Conservation (phyloP, 2,113 vertebrate genomes). For the Oryzias javanicus region DNA sequence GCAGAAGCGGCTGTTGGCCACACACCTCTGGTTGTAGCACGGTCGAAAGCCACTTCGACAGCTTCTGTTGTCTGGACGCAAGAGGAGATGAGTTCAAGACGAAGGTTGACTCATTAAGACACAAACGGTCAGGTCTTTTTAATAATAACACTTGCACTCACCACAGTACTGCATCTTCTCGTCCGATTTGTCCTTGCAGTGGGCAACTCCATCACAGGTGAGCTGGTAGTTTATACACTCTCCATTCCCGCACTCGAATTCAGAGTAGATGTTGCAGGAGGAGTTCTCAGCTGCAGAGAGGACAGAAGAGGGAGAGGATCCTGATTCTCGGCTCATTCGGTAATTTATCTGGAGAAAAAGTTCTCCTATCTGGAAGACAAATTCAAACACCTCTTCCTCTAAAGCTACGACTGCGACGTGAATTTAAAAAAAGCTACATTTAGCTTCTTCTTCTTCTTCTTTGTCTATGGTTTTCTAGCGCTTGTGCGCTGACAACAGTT, state of each 20-base stretch:
- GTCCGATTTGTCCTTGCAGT: slow-evolving; percentile 98
- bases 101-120: neutral
- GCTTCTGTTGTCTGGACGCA: slow-evolving; percentile 86
- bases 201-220: slow-evolving; percentile 89
- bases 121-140: neutral
- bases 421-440: no score
- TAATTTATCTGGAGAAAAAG: no score
- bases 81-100: slow-evolving; percentile 13
- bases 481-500: no score
- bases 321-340: no score
- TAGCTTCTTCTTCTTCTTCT: no score
- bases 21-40: slow-evolving; percentile 88
- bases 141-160: slow-evolving; percentile 65
- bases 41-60: slow-evolving; percentile 88
- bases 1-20: slow-evolving; percentile 85
- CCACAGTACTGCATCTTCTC: slow-evolving; percentile 97
- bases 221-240: slow-evolving; percentile 93
- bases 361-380: no score
- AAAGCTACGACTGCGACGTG: no score
- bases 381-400: no score
- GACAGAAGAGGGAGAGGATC: neutral
- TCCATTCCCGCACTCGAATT: slow-evolving; percentile 96
- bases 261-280: slow-evolving; percentile 90
- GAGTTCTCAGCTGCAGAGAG: slow-evolving; percentile 86
- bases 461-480: no score